phyloP scores from a whole-genome alignment of 2,797 vertebrate species.

The Gila robusta region DNA sequence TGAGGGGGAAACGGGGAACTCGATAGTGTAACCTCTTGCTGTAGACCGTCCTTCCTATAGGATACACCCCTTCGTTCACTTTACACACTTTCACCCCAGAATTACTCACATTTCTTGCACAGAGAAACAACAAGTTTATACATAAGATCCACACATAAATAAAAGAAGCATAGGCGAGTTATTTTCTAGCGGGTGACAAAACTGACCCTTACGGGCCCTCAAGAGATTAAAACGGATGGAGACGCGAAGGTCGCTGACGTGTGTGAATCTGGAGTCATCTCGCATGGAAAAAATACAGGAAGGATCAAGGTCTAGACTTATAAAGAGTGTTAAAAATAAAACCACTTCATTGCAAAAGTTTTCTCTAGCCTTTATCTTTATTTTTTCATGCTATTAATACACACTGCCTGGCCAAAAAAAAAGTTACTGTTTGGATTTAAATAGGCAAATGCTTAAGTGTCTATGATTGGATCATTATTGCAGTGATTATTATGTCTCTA shows the following conservation, averaged over 20 bases:
- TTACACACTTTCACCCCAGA: conserved; percentile 59
- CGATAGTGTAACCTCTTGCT: conserved; percentile 52
- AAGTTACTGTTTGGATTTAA: not conserved
- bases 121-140: conserved; percentile 70
- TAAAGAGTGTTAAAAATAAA: conserved; percentile 43
- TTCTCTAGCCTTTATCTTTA: not conserved
- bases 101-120: conserved; percentile 73
- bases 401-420: not conserved
- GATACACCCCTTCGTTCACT: conserved; percentile 31
- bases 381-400: conserved; percentile 5
- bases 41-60: conserved; percentile 65
- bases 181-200: conserved; percentile 3
- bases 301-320: conserved; percentile 37
- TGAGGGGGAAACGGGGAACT: conserved; percentile 20
- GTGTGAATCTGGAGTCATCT: conserved; percentile 67
- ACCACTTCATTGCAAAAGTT: conserved; percentile 13
- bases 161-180: conserved; percentile 7
- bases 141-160: conserved; percentile 1
- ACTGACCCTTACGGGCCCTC: conserved; percentile 40
- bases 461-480: too few species aligned
- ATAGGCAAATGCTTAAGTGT: too few species aligned
- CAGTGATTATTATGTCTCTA: too few species aligned
- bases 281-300: conserved; percentile 19
- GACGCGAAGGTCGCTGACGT: conserved; percentile 56
- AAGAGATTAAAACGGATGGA: conserved; percentile 60